Evolutionary conservation across 1,140 invertebrate genomes (phyloP).

Genomic region (Macrobrachium rosenbergii): DNA sequence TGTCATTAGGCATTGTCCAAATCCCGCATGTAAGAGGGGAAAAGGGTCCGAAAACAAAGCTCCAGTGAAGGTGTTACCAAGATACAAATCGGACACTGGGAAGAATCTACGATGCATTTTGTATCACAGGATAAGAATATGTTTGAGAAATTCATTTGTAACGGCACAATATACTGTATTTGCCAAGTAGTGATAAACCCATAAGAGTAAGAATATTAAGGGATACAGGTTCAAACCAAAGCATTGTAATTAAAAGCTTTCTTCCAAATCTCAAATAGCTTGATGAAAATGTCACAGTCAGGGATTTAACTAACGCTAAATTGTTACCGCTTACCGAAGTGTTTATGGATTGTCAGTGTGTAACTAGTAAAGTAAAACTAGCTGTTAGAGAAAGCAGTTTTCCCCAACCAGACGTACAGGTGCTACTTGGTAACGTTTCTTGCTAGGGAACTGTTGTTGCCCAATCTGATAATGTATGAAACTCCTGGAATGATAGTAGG

Average conservation of each 20-base stretch:
- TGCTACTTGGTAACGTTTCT: conserved; percentile 6
- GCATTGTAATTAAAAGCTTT: no score
- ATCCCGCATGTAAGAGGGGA: no score
- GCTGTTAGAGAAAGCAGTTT: not conserved
- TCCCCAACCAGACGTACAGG: not conserved
- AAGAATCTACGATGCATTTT: no score
- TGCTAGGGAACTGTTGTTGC: not conserved
- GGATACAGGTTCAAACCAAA: no score
- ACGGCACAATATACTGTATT: not conserved
- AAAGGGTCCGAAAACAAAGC: no score
- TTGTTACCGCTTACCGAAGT: not conserved
- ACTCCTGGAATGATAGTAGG: not conserved
- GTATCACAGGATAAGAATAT: no score
- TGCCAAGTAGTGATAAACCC: no score
- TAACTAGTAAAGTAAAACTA: not conserved
- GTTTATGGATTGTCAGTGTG: not conserved
- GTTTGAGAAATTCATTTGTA: no score
- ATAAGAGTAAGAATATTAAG: no score
- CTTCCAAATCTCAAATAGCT: not conserved
- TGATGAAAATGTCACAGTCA: not conserved
- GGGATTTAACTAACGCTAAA: not conserved
- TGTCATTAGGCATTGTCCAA: no score
- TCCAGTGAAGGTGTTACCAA: no score
- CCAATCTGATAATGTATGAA: not conserved
- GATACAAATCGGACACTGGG: no score